These are phyloP conservation scores for Cephalopachus bancanus DNA, from an alignment of 2,797 vertebrate genomes.

Conservation along the genomic window DNA sequence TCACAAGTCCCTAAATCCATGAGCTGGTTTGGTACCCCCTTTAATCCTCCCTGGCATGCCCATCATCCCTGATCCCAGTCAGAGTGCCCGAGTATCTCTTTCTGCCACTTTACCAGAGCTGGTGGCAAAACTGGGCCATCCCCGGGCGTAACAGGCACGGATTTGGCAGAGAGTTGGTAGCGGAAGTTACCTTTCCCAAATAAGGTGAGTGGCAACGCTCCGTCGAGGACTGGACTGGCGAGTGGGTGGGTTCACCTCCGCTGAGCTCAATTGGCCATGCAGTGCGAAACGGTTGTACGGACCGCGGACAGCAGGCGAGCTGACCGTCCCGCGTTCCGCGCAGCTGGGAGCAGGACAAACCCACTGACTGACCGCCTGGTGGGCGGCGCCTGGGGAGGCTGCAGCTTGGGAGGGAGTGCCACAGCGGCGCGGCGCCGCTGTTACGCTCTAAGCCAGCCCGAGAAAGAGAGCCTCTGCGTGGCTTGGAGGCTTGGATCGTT, in stretches of 20 bases:
- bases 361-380: neutral
- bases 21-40: neutral
- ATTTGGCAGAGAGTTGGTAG: neutral
- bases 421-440: neutral
- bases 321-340: neutral
- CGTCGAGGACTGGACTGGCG: neutral
- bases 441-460: neutral
- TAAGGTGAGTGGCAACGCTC: neutral
- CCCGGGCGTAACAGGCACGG: too few species aligned
- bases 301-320: fast-evolving
- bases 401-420: neutral
- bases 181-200: neutral
- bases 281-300: neutral
- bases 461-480: neutral
- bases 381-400: neutral
- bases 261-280: neutral
- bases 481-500: neutral
- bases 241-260: neutral
- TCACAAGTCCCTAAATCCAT: neutral
- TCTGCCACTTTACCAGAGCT: neutral
- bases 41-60: neutral
- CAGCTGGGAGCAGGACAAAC: neutral
- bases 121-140: neutral
- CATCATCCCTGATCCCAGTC: neutral
- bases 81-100: neutral